Percentiles rank a stretch among this genome's conserved stretches.
These are phyloP conservation scores for Pristionchus exspectatus DNA, from an alignment of 2,888 invertebrate genomes.

Conservation along the genomic window DNA sequence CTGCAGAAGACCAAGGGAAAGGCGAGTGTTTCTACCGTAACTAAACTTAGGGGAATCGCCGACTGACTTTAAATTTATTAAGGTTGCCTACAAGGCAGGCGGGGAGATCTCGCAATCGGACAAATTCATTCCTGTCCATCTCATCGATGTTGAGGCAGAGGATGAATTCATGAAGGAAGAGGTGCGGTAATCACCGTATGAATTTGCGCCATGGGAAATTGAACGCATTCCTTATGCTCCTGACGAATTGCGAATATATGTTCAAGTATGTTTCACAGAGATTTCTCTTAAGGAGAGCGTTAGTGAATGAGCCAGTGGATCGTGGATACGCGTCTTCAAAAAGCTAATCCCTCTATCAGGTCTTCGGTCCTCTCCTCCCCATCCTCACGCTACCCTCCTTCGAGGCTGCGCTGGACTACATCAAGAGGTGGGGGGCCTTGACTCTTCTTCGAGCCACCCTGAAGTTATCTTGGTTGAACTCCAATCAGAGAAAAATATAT, in stretches of 20 bases:
- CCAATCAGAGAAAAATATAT: background rate
- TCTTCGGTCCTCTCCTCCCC: constrained; percentile 96
- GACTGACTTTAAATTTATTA: background rate
- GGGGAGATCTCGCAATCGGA: background rate
- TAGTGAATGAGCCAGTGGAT: background rate
- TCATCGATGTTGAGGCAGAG: constrained; percentile 42
- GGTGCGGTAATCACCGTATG: constrained; percentile 6
- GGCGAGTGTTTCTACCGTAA: background rate
- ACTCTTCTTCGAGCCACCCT: background rate
- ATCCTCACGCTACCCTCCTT: constrained; percentile 89
- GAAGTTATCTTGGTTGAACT: no score
- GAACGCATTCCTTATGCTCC: no score
- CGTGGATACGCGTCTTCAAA: background rate
- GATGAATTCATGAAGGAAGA: constrained; percentile 56
- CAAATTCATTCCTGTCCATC: constrained; percentile 55
- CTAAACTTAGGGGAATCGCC: background rate
- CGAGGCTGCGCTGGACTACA: constrained; percentile 85
- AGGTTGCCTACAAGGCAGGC: constrained; percentile 50
- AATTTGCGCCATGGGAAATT: no score
- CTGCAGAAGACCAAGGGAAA: constrained; percentile 50
- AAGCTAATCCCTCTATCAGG: constrained; percentile 79
- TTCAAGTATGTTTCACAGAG: no score
- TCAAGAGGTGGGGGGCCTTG: constrained; percentile 46
- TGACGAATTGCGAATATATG: no score
- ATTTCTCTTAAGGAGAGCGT: no score